Base-by-base conservation (phyloP, 2,888 invertebrate genomes). In the Drosophila neoperkinsi region DNA sequence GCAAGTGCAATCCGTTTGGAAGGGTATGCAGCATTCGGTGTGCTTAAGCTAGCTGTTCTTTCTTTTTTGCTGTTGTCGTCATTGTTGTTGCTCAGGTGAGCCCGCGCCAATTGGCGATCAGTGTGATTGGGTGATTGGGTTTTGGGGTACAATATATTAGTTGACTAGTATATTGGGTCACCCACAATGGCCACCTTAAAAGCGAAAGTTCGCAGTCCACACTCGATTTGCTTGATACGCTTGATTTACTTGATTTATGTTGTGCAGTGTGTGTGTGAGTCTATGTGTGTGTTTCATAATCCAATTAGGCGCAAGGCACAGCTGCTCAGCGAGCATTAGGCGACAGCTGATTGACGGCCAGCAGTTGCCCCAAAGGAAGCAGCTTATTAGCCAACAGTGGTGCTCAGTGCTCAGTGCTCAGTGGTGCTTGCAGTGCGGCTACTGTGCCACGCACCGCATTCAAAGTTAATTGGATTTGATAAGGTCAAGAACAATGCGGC, bases 321-420 rank as follows among this genome's bases (percentile, higher is more conserved):
- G 58, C 74, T 68, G 80, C 58, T 75, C 81, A 67, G 65, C 69
- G 57, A 36, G 67, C 84, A 87, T 88, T 84, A 88, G 83, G 60
- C 87, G 88, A 91, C 90, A 88, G 84, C 87, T 91, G 90, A 86
- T 86, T 90, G 91, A 88, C 89, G 72, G 72, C 66, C 50, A 51
- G 53, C 31, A 62, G 58, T 55, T 74, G 80, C 66, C 74, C 74
- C 61, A 63, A 89, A 84, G 90, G 84, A 84, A 84, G 84, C 84
- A 67, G 89, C 90, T 90, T 90, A 89, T 90, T 88, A 90, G 77
- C 77, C 71, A 33, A 33, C 57, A 41, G 21, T 34, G 33, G 21
- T 53, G 53, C 53, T 55, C 34, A 10, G 18, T 34, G 52, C 18
- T 36, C 34, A 53, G 16, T 38, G 46, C 59, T 57, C 58, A 60